Conservation (phyloP, 2,888 invertebrate species). For the Hydriomena furcata region DNA sequence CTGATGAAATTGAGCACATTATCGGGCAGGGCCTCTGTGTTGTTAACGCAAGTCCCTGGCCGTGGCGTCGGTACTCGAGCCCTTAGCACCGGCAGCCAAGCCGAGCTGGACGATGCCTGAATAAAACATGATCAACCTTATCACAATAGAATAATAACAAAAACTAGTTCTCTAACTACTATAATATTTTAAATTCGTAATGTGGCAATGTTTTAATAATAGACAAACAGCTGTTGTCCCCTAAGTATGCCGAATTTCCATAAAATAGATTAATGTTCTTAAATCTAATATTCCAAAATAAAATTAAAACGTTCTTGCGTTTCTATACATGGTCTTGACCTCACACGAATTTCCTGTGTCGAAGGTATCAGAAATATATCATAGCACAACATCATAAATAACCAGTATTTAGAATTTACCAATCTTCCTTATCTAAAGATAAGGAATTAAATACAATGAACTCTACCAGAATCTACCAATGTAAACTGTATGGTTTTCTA, state of each 20-base stretch:
- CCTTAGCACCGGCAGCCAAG: conserved; percentile 87
- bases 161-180: background rate
- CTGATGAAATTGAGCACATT: conserved; percentile 88
- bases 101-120: conserved; percentile 85
- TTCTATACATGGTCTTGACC: too few relatives aligned
- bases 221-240: conserved; percentile 15
- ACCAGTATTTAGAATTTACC: too few relatives aligned
- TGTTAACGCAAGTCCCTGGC: conserved; percentile 87
- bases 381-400: too few relatives aligned
- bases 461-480: too few relatives aligned
- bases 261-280: conserved; percentile 12
- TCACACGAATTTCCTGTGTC: too few relatives aligned
- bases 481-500: too few relatives aligned
- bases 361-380: too few relatives aligned
- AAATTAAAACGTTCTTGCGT: background rate
- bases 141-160: background rate
- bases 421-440: too few relatives aligned
- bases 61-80: conserved; percentile 85
- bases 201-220: conserved; percentile 4
- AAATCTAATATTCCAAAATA: conserved; percentile 2
- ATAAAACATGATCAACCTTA: conserved; percentile 8
- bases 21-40: conserved; percentile 85
- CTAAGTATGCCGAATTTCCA: conserved; percentile 9
- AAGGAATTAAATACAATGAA: too few relatives aligned
- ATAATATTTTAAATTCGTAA: conserved; percentile 1